Conservation (phyloP, 1,140 invertebrate genomes). For the Tetramorium alpestre region DNA sequence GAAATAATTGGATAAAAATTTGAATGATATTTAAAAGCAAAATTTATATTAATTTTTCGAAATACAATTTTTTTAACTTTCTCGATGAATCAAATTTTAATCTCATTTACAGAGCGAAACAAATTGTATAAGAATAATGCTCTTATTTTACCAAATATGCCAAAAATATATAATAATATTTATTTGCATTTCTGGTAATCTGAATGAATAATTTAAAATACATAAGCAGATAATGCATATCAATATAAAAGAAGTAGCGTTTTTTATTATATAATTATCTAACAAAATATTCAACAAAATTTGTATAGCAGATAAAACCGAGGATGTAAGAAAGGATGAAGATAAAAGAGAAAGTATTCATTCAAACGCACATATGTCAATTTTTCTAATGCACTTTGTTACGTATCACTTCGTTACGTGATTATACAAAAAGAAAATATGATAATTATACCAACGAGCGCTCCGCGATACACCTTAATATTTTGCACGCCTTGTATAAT, state of each 20-base stretch:
- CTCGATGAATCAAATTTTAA: neutral
- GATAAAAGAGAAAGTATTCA: constrained; percentile 23
- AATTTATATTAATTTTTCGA: neutral
- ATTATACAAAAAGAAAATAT: constrained; percentile 25
- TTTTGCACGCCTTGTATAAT: constrained; percentile 65
- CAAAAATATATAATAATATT: constrained; percentile 9
- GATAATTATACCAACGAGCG: constrained; percentile 46
- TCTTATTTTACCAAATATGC: neutral
- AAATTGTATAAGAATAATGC: neutral
- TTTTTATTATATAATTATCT: neutral
- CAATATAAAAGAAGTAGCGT: neutral
- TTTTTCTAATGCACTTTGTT: constrained; percentile 73
- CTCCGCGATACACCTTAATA: constrained; percentile 49
- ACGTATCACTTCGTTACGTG: constrained; percentile 55
- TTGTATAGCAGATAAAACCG: constrained; percentile 23
- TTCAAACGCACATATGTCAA: constrained; percentile 74
- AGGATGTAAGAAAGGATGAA: neutral
- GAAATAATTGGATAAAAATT: constrained; percentile 17
- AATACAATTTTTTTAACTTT: neutral
- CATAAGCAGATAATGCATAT: neutral
- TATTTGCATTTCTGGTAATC: neutral
- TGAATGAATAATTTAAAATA: neutral
- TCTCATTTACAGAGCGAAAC: neutral
- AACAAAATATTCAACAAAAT: constrained; percentile 14
- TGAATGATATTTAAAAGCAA: neutral